phyloP scores from a whole-genome alignment of 2,797 vertebrate genomes.

The Eidolon dupreanum region DNA sequence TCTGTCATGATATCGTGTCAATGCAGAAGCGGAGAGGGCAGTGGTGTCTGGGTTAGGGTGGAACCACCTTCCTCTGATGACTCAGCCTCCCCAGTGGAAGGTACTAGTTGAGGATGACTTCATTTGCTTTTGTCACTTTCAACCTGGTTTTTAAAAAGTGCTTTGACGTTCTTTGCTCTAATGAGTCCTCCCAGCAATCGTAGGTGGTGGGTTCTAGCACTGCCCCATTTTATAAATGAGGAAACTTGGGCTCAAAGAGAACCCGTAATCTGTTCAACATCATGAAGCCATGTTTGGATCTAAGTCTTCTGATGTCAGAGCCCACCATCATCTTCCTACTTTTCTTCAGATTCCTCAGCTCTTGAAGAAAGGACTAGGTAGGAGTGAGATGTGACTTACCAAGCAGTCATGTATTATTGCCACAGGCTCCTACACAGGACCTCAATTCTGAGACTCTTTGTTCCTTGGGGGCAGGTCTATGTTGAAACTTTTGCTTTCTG shows the following conservation, averaged over 20 bases:
- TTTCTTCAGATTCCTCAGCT: not conserved
- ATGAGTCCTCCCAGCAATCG: not conserved
- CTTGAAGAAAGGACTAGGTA: not conserved
- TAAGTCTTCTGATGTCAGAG: not conserved
- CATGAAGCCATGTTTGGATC: not conserved
- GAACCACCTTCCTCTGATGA: not conserved
- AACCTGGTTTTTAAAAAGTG: not conserved
- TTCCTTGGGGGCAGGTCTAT: not conserved
- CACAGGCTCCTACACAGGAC: not conserved
- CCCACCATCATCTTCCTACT: not conserved
- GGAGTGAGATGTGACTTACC: not conserved
- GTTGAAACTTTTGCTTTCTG: not conserved
- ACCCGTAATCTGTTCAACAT: rapidly evolving
- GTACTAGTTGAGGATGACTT: not conserved
- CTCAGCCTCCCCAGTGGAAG: not conserved
- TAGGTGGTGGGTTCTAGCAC: not conserved
- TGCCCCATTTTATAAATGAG: not conserved
- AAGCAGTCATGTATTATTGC: not conserved
- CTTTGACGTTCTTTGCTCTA: not conserved
- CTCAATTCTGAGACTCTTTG: not conserved
- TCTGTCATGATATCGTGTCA: not conserved
- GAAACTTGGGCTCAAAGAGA: not conserved
- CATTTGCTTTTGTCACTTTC: not conserved
- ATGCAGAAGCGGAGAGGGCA: not conserved
- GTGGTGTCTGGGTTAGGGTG: not conserved